Conservation (phyloP, 2,797 vertebrate genomes). For the Sandelia bainsii region DNA sequence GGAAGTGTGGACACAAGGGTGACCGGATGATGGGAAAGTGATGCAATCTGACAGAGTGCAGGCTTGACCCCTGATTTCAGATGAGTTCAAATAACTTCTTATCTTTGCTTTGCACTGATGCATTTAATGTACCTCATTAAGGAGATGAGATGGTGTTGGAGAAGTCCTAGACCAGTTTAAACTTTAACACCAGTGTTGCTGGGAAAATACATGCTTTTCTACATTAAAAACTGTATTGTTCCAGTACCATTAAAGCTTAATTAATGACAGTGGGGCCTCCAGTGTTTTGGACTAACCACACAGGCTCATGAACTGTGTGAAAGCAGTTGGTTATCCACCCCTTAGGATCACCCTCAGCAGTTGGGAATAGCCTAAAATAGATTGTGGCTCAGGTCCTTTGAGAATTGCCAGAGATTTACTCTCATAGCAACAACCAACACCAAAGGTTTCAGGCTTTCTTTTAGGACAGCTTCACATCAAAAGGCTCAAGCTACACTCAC, state of each 20-base stretch:
- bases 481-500: conserved; percentile 25
- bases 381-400: conserved; percentile 63
- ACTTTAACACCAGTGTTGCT: conserved; percentile 8
- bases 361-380: conserved; percentile 77
- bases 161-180: conserved; percentile 11
- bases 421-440: conserved; percentile 56
- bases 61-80: conserved; percentile 59
- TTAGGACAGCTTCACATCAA: conserved; percentile 47
- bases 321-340: conserved; percentile 74
- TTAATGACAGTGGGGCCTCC: conserved; percentile 30
- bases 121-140: conserved; percentile 51
- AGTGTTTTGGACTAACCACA: conserved; percentile 46
- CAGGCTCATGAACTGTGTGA: conserved; percentile 70
- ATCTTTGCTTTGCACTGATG: conserved; percentile 52
- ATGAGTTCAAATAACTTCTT: conserved; percentile 55
- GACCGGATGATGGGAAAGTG: conserved; percentile 81
- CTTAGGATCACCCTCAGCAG: conserved; percentile 67
- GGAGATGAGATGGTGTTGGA: conserved; percentile 9
- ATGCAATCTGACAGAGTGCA: conserved; percentile 75
- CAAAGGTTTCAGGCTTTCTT: conserved; percentile 49
- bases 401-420: conserved; percentile 72
- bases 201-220: not conserved
- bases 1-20: conserved; percentile 79
- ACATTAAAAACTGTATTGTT: conserved; percentile 34
- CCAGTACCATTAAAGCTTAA: conserved; percentile 45